Evolutionary conservation across 2,113 vertebrate species (phyloP).

Genomic region (Bettongia penicillata): DNA sequence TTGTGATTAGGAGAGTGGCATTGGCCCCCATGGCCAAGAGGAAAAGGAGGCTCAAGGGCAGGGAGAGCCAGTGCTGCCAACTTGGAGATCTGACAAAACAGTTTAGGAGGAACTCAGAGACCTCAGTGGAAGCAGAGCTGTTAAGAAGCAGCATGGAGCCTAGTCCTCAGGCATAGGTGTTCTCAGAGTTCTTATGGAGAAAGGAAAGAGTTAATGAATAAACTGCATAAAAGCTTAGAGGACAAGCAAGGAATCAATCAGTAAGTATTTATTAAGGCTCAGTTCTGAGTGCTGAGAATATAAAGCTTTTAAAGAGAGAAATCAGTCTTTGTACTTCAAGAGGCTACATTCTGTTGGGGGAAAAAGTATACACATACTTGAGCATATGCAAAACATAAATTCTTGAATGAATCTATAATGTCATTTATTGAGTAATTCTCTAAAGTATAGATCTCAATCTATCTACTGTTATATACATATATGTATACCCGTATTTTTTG

Average conservation of each 20-base stretch:
- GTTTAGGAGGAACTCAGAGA: slow-evolving; percentile 63
- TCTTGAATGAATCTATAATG: no score
- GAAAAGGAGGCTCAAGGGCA: slow-evolving; percentile 60
- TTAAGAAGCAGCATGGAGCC: background rate
- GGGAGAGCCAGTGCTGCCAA: slow-evolving; percentile 57
- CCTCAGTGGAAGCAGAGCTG: background rate
- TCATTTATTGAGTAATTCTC: no score
- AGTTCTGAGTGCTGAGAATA: no score
- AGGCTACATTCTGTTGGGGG: no score
- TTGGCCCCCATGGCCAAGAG: slow-evolving; percentile 53
- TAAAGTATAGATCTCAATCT: no score
- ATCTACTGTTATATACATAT: background rate
- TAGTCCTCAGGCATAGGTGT: background rate
- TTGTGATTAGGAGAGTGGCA: no score
- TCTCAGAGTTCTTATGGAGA: background rate
- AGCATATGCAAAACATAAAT: no score
- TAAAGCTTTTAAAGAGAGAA: no score
- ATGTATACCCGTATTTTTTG: no score
- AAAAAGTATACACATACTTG: no score
- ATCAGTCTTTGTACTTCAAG: no score
- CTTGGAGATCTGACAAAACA: slow-evolving; percentile 57
- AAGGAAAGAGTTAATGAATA: background rate
- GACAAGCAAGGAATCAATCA: background rate
- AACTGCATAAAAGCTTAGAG: background rate
- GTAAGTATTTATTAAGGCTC: no score